Conservation (phyloP, 2,888 invertebrate genomes). For the Mythimna ferrago region DNA sequence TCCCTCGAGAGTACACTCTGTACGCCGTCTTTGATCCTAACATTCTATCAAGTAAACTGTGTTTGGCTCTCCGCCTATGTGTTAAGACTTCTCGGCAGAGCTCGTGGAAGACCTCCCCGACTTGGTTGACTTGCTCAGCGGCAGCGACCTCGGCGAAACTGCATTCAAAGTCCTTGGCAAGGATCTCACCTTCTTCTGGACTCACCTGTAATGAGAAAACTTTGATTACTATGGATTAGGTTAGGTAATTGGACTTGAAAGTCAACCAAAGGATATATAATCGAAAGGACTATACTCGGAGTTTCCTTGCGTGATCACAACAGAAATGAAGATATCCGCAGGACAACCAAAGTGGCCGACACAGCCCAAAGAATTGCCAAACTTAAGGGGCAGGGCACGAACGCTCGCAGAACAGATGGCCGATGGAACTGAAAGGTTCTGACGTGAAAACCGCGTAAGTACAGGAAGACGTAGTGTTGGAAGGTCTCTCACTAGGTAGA, state of each 20-base stretch:
- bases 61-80: conserved; percentile 95
- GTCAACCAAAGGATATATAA: too few relatives aligned
- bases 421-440: too few relatives aligned
- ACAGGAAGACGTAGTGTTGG: too few relatives aligned
- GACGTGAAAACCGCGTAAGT: too few relatives aligned
- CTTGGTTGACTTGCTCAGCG: conserved; percentile 96
- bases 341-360: too few relatives aligned
- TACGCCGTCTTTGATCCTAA: conserved; percentile 94
- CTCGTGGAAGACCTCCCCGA: conserved; percentile 96
- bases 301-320: too few relatives aligned
- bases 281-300: too few relatives aligned
- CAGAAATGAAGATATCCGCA: too few relatives aligned
- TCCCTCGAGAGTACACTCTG: conserved; percentile 95
- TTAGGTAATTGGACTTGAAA: neutral
- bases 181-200: conserved; percentile 96
- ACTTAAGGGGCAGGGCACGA: too few relatives aligned
- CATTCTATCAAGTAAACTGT: conserved; percentile 96
- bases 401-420: too few relatives aligned
- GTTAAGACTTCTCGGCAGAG: conserved; percentile 95
- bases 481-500: too few relatives aligned
- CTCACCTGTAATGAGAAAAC: conserved; percentile 90
- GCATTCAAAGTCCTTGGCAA: conserved; percentile 97
- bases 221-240: neutral
- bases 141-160: conserved; percentile 97
- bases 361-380: too few relatives aligned